phyloP scores from a whole-genome alignment of 2,113 vertebrate species.

The Dromaius novaehollandiae region DNA sequence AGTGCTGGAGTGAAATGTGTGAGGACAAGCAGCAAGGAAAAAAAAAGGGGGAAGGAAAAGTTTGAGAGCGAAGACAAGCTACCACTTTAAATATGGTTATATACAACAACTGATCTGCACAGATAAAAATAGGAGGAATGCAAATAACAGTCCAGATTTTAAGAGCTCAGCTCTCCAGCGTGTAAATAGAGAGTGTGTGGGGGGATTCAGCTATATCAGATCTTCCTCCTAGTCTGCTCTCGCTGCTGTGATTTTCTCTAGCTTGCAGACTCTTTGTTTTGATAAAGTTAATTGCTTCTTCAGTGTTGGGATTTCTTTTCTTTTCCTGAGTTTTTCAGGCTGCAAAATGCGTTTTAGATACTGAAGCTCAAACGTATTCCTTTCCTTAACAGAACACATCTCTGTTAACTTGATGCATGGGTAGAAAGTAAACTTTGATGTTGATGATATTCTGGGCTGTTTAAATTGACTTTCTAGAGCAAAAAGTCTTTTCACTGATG shows the following conservation, averaged over 20 bases:
- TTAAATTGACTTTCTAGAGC: neutral
- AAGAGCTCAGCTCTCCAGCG: neutral
- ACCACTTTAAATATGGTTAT: neutral
- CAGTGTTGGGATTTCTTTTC: neutral
- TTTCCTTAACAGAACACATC: neutral
- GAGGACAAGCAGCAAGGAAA: neutral
- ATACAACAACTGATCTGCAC: neutral
- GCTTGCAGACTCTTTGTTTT: neutral
- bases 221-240: neutral
- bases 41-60: neutral
- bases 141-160: neutral
- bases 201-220: neutral
- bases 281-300: neutral
- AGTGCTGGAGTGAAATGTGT: neutral
- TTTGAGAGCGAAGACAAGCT: neutral
- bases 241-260: neutral
- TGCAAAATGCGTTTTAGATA: neutral
- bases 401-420: neutral
- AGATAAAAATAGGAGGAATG: neutral
- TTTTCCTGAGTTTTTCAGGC: neutral
- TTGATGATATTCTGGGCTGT: neutral
- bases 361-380: neutral
- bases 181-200: neutral
- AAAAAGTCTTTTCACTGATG: neutral
- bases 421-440: neutral